Percentiles rank a stretch among this genome's conserved stretches.
Evolutionary conservation across 2,113 vertebrate species (phyloP).

Genomic region (Lipotes vexillifer): DNA sequence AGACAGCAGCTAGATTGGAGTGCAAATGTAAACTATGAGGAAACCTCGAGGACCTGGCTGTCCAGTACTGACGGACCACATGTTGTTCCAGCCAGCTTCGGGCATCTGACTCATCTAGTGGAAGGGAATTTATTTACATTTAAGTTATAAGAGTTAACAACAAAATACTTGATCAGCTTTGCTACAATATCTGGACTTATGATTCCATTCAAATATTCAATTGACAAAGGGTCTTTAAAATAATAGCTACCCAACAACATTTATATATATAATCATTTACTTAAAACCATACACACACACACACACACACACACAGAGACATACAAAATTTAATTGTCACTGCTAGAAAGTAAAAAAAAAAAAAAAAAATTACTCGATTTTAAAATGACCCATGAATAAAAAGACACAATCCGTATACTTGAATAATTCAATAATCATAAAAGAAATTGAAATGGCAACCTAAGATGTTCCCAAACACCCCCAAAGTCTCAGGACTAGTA

Average conservation of each 20-base stretch:
- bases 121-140: neutral
- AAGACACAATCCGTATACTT: neutral
- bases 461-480: neutral
- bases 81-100: conserved; percentile 94
- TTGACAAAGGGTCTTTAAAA: neutral
- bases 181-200: neutral
- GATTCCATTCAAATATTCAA: neutral
- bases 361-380: neutral
- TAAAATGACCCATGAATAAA: neutral
- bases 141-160: neutral
- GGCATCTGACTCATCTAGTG: conserved; percentile 87
- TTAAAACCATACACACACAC: neutral
- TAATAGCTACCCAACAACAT: neutral
- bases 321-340: neutral
- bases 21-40: conserved; percentile 95
- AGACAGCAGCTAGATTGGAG: conserved; percentile 94
- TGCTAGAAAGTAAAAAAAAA: neutral
- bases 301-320: neutral
- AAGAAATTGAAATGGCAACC: neutral
- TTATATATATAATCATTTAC: neutral
- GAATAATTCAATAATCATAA: neutral
- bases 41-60: conserved; percentile 84
- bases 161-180: neutral
- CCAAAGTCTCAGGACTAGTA: neutral
- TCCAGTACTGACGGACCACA: conserved; percentile 94